Evolutionary conservation across 2,797 vertebrate genomes (phyloP).

Genomic region (Odontamblyopus rebecca): DNA sequence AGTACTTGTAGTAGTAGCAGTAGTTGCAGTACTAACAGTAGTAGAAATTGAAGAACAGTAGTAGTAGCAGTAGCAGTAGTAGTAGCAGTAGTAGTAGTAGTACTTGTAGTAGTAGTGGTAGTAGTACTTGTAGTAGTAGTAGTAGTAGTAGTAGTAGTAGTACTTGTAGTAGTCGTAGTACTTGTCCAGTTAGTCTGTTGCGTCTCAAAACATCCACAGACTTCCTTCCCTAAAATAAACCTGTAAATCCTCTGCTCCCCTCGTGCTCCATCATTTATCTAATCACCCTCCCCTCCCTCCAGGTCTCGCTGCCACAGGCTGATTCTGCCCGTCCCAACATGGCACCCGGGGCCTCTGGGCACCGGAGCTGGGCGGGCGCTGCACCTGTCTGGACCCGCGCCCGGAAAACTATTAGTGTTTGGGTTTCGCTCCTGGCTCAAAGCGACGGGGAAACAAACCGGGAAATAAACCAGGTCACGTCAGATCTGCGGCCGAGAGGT

Average conservation of each 20-base stretch:
- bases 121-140: too few species aligned
- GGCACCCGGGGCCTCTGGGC: conserved; percentile 48
- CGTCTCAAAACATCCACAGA: too few species aligned
- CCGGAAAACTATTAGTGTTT: conserved; percentile 51
- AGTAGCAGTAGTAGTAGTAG: too few species aligned
- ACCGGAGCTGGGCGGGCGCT: conserved; percentile 35
- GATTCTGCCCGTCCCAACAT: conserved; percentile 62
- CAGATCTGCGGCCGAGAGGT: neutral
- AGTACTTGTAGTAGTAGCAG: neutral
- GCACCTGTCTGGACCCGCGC: conserved; percentile 23
- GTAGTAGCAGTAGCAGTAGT: neutral
- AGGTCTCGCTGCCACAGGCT: conserved; percentile 62
- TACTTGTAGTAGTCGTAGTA: too few species aligned
- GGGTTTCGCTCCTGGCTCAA: conserved; percentile 25
- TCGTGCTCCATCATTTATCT: conserved; percentile 76
- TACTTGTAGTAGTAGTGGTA: too few species aligned
- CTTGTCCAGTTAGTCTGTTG: too few species aligned
- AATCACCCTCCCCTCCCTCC: conserved; percentile 63
- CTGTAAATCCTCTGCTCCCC: conserved; percentile 47
- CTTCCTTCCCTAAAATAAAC: too few species aligned
- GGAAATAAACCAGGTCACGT: conserved; percentile 7
- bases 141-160: too few species aligned
- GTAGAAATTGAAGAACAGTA: too few species aligned
- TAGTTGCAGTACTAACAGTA: too few species aligned
- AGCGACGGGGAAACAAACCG: neutral